Evolutionary conservation across 1,140 invertebrate genomes (phyloP).

Genomic region (Hypothenemus hampei): DNA sequence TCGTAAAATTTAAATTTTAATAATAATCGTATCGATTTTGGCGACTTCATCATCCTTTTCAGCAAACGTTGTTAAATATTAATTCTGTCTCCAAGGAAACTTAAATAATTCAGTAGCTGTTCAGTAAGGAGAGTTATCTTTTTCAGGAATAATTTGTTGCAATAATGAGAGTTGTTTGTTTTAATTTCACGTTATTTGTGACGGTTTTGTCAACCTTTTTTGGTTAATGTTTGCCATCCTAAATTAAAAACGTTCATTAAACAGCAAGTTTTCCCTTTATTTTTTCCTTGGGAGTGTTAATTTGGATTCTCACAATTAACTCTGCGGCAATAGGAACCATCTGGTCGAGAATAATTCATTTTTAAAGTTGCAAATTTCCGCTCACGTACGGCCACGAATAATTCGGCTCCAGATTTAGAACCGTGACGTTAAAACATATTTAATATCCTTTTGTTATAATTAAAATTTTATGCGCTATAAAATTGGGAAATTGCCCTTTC

Average conservation of each 20-base stretch:
- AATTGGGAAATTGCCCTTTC: conserved; percentile 2
- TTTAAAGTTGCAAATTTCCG: conserved; percentile 15
- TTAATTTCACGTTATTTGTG: no score
- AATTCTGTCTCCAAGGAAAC: neutral
- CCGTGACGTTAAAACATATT: conserved; percentile 13
- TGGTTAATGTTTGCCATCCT: no score
- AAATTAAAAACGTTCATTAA: no score
- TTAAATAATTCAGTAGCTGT: neutral
- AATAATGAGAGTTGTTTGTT: no score
- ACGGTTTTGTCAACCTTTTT: no score
- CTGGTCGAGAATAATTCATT: conserved; percentile 10
- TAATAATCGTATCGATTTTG: neutral
- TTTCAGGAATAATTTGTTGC: no score
- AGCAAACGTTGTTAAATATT: conserved; percentile 1
- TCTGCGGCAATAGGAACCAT: conserved; percentile 6
- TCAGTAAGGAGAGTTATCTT: neutral
- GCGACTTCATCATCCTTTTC: neutral
- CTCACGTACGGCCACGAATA: conserved; percentile 11
- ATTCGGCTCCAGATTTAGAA: conserved; percentile 8
- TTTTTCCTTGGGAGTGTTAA: conserved; percentile 8
- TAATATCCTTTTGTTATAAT: conserved; percentile 11
- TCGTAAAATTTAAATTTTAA: neutral
- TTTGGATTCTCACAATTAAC: conserved; percentile 13
- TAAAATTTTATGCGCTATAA: conserved; percentile 10
- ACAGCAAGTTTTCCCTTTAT: neutral